A percentile compares a stretch with the other conserved stretches of the same genome.
These are phyloP conservation scores for Sceloporus tristichus DNA, from an alignment of 2,113 vertebrate species.

Conservation along the genomic window DNA sequence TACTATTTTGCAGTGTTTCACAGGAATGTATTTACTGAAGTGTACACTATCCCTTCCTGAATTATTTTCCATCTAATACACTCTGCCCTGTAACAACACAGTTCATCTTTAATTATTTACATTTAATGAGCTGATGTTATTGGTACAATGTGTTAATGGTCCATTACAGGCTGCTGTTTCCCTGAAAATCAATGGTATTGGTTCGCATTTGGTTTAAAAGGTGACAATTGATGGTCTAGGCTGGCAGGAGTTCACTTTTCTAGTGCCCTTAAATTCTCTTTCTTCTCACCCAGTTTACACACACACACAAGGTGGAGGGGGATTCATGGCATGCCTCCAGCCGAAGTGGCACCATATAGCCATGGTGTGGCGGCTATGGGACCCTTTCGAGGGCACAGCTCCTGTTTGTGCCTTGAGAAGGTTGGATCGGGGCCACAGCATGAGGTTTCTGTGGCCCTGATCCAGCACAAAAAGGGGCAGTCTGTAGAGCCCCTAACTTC, in stretches of 20 bases:
- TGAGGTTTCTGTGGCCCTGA: too few species aligned
- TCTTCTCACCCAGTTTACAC: background rate
- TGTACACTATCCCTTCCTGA: background rate
- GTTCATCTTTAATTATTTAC: slow-evolving; percentile 16
- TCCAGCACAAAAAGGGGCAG: too few species aligned
- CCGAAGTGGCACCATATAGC: too few species aligned
- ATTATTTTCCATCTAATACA: background rate
- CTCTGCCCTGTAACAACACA: background rate
- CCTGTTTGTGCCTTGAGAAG: too few species aligned
- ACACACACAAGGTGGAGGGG: background rate
- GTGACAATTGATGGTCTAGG: background rate
- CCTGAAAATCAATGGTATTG: background rate
- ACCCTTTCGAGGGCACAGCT: too few species aligned
- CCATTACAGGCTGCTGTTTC: background rate
- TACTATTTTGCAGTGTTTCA: background rate
- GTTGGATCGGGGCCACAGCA: too few species aligned
- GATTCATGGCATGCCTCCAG: too few species aligned
- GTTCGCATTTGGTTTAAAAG: background rate
- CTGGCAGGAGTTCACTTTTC: background rate
- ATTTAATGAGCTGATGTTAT: background rate
- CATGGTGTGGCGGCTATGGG: too few species aligned
- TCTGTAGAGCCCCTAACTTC: too few species aligned
- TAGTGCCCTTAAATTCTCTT: too few species aligned
- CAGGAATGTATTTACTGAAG: background rate
- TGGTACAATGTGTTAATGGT: background rate